Evolutionary conservation across 2,888 invertebrate genomes (phyloP), one percentile per base, ranked within the genome.

Genomic region (Calameuta pallipes): DNA sequence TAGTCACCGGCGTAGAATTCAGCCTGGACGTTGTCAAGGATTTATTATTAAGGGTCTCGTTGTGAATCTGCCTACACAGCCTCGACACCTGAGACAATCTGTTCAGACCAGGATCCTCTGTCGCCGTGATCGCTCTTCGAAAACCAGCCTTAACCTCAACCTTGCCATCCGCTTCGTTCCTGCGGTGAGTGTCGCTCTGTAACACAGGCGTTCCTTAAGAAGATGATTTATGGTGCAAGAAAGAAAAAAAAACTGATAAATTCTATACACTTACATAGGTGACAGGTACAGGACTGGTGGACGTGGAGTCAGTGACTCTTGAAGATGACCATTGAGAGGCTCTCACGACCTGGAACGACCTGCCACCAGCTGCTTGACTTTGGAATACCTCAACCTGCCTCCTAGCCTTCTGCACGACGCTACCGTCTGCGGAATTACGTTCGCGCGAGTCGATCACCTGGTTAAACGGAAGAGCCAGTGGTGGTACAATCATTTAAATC

Each of bases 401-500:
- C 23, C 86, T 83, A 13, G 86, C 87, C 75, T 85, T 85, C 86
- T 94, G 91, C 78, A 92, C 92, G 69, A 93, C 87, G 81, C 91
- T 92, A 78, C 93, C 93, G 87, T 93, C 93, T 75, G 92, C 92
- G 79, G 92, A 91, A 82, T 93, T 93, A 71, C 93, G 92, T 81
- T 93, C 92, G 81, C 93, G 90, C 74, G 92, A 93, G 87, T 93
- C 93, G 83, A 93, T 92, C 88, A 93, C 93, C 93, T 94, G 91
- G 6, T 56, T 56, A 9, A 2, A 56, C 23, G 23, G 6, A 56
- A 56, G 2, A 9, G 1, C 56, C 56, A 56, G 1, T 56, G 23
- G 41, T 41, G 6, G 4, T 41, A 2, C 2, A 11, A 70, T 31
- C 34, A 31, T 15, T 31, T 71, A 31, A 71, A 71, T 71, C 9